Conservation (phyloP, 2,113 vertebrate genomes). For the Ariopsis seemanni region DNA sequence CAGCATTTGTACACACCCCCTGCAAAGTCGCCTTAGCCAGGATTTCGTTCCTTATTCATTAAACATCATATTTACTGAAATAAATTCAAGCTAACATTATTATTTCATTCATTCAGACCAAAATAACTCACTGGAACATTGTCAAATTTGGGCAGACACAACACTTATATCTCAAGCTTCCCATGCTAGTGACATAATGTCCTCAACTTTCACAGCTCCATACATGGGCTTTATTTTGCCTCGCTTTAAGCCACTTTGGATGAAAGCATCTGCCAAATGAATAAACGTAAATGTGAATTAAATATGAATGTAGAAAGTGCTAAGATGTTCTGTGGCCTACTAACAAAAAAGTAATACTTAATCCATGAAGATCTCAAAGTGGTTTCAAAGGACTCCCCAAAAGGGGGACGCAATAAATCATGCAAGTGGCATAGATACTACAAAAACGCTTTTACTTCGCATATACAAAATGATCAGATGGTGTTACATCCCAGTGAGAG, state of each 20-base stretch:
- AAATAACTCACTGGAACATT: not conserved
- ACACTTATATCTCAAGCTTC: not conserved
- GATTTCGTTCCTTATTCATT: not conserved
- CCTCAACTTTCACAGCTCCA: not conserved
- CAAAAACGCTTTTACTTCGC: not conserved
- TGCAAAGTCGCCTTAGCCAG: not conserved
- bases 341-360: slow-evolving; percentile 14
- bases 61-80: not conserved
- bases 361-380: slow-evolving; percentile 22
- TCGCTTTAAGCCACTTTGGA: not conserved
- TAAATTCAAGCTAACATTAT: not conserved
- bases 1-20: not conserved
- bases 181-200: not conserved
- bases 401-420: slow-evolving; percentile 12
- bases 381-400: not conserved
- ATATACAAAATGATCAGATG: not conserved
- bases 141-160: not conserved
- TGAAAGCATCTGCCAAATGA: not conserved
- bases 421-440: slow-evolving; percentile 12
- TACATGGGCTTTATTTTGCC: not conserved
- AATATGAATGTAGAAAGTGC: slow-evolving; percentile 22
- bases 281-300: not conserved
- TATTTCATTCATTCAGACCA: not conserved
- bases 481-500: not conserved
- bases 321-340: slow-evolving; percentile 12